Base-by-base conservation (phyloP, 2,797 vertebrate species). In the Rhadinocentrus ornatus region DNA sequence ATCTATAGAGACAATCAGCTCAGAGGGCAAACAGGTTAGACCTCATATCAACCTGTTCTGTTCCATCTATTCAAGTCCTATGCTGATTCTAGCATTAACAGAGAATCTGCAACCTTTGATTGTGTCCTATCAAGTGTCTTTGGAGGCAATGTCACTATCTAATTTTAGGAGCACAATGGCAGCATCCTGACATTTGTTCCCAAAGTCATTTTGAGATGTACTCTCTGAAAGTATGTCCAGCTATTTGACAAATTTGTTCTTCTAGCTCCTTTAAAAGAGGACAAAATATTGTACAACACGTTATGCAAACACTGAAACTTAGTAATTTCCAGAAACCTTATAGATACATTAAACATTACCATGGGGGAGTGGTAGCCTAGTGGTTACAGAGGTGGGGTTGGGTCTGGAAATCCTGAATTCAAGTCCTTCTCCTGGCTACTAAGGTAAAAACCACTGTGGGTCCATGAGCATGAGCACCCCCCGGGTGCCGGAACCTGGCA, bases 1-100 rank as follows among this genome's bases (percentile, higher is more conserved):
- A 93, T 93, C 92, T 89, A 93, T 92, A 89, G 55, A 87, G 86
- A 89, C 90, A 92, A 91, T 93, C 87, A 88, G 81, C 79, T 82
- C 86, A 88, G 87, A 91, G 89, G 91, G 90, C 85, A 82, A 83
- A 83, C 62, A 2, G 81, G 83, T 85, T 83, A 69, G 60, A 74
- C 78, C 75, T 56, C 66, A 77, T 4, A 53, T 70, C 24, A 68
- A 71, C 68, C 65, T 44, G 74, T 61, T 88, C 69, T 66, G 69
- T 74, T 79, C 74, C 37, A 22, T 75, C 88, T 82, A 88, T 85
- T 88, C 74, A 84, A 57, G 66, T 69, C 60, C 71, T 85, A 80
- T 78, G 88, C 84, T 90, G 91, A 92, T 87, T 88, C 66, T 31
- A 72, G 87, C 84, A 81, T 77, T 72, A 87, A 69, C 65, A 69